Evolutionary conservation across 1,140 invertebrate genomes (phyloP), one percentile per base, ranked within the genome.

Genomic region (Drosophila persimilis): DNA sequence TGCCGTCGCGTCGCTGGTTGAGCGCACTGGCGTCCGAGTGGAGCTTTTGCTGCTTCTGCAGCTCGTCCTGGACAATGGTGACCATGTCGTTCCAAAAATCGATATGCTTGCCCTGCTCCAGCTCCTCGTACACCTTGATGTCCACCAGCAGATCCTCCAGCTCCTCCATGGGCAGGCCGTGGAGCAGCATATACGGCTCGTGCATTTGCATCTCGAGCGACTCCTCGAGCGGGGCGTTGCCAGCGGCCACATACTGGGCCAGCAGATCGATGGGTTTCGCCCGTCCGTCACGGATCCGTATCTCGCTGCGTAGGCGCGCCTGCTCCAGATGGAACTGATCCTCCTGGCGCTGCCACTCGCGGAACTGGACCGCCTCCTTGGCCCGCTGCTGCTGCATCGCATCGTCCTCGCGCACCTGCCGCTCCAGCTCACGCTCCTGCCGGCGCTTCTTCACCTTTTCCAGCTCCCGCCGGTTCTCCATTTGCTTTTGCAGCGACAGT

Each of bases 181-280:
- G 97, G 0, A 99, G 93, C 91, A 99, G 98, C 0, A 97, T 97
- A 83, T 99, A 99, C 0, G 99, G 98, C 92, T 99, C 98, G 89
- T 99, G 97, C 97, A 99, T 98, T 92, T 99, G 97, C 97, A 99
- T 98, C 93, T 99, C 98, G 24, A 99, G 96, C 2, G 97, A 96
- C 91, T 97, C 96, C 35, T 97, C 96, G 80, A 97, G 95, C 81
- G 98, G 96, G 89, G 98, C 97, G 0, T 96, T 96, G 20, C 77
- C 83, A 1, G 83, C 59, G 90, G 96, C 97, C 26, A 99, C 98
- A 88, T 99, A 99, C 92, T 98, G 97, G 0, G 98, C 98, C 45
- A 99, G 92, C 53, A 99, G 93, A 94, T 99, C 99, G 79, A 99
- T 99, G 0, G 99, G 98, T 91, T 99, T 99, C 0, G 98, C 98